phyloP scores from a whole-genome alignment of 2,797 vertebrate species.

The Crax fasciolata region DNA sequence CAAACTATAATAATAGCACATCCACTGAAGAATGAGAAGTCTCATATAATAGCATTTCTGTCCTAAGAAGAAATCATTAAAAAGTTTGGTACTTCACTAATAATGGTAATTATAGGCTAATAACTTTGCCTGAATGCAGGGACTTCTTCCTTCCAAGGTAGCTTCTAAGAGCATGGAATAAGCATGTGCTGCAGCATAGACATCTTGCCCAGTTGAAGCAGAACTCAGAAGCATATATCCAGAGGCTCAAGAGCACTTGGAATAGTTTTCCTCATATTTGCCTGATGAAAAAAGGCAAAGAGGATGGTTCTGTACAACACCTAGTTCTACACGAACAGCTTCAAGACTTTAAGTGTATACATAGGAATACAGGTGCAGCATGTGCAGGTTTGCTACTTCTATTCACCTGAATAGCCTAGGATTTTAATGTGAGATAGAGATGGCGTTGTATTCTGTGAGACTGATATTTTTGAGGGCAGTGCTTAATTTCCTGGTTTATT shows the following conservation, averaged over 20 bases:
- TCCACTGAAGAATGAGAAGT: not conserved
- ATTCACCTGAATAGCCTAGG: not conserved
- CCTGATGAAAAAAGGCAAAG: not conserved
- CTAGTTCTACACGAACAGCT: not conserved
- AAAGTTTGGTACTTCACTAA: not conserved
- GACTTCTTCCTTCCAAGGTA: not conserved
- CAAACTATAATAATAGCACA: not conserved
- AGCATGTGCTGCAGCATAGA: not conserved
- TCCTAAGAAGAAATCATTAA: not conserved
- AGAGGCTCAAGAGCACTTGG: not conserved
- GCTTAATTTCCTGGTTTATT: not conserved
- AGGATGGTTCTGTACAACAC: not conserved
- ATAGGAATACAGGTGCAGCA: not conserved
- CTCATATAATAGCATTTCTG: not conserved
- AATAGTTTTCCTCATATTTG: not conserved
- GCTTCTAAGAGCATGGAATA: not conserved
- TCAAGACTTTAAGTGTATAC: not conserved
- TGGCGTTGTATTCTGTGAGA: not conserved
- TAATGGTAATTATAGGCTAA: not conserved
- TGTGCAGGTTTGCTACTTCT: not conserved
- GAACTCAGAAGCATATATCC: not conserved
- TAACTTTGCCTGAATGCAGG: not conserved
- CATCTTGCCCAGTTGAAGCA: not conserved
- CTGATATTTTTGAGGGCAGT: not conserved
- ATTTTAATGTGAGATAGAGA: not conserved